Base-by-base conservation (phyloP, 2,797 vertebrate species). In the Lutjanus argentimaculatus region DNA sequence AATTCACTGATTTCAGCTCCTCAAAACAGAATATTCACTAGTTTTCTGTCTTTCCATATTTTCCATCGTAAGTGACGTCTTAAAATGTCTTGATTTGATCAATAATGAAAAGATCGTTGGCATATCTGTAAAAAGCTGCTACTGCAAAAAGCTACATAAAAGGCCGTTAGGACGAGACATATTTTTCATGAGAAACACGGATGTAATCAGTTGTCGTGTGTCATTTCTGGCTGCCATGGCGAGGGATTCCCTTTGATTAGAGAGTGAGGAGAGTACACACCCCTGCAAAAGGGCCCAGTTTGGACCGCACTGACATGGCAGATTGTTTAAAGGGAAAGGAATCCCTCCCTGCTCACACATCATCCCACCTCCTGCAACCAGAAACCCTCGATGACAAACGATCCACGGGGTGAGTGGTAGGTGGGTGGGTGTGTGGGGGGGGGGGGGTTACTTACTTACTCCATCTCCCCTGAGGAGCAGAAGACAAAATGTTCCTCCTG, bases 271-370 rank as follows among this genome's bases (percentile, higher is more conserved):
- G 85, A 63, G 77, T 52, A 83, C 91, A 93, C 93, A 89, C 88
- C 91, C 86, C 80, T 91, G 81, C 89, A 85, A 77, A 84, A 84
- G 76, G 85, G 81, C 83, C 88, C 45, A 25, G 77, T 87, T 91
- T 91, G 87, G 91, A 83, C 87, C 42, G 69, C 87, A 91, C 91
- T 92, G 93, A 92, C 94, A 91, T 49, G 82, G 91, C 92, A 94
- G 85, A 91, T 88, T 89, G 92, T 89, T 89, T 84, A 86, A 91
- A 93, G 85, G 85, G 86, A 92, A 90, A 90, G 89, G 89, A 91
- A 90, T 91, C 90, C 90, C 83, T 90, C 78, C 80, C 79, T 78
- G 74, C 77, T 42, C 62, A 70, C 67, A 79, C 85, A 87, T 56
- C 87, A 89, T 83, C 88, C 75, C 85, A 86, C 82, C 86, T 86